Percentiles rank a stretch among this genome's conserved stretches.
These are phyloP conservation scores for Mustela lutreola DNA, from an alignment of 2,113 vertebrate genomes.

Conservation along the genomic window DNA sequence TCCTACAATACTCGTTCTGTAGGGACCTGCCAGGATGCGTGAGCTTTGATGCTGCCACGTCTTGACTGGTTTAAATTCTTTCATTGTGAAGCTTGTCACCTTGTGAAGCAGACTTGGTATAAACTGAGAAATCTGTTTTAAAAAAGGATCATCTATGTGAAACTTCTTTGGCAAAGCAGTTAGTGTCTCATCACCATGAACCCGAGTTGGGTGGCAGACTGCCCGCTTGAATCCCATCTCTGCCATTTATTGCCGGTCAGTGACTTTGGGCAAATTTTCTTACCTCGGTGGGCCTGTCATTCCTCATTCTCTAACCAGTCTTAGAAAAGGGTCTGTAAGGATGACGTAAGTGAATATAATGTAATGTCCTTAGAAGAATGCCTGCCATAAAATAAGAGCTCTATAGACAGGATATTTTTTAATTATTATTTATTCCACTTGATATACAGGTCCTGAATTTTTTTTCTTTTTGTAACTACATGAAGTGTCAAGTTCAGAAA, in stretches of 20 bases:
- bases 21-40: neutral
- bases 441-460: neutral
- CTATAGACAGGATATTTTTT: neutral
- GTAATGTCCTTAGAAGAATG: neutral
- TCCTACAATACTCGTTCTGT: neutral
- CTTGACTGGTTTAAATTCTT: neutral
- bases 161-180: neutral
- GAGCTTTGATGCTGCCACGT: neutral
- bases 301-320: neutral
- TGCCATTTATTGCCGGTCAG: neutral
- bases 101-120: neutral
- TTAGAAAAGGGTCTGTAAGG: neutral
- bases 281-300: neutral
- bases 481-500: conserved; percentile 41
- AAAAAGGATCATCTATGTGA: neutral
- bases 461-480: neutral
- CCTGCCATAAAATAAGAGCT: neutral
- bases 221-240: neutral
- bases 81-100: neutral
- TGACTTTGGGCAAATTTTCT: neutral
- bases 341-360: neutral
- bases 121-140: neutral
- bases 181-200: neutral
- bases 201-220: too few relatives aligned
- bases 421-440: neutral